phyloP scores from a whole-genome alignment of 1,140 invertebrate genomes.

The Glossosoma conforme region DNA sequence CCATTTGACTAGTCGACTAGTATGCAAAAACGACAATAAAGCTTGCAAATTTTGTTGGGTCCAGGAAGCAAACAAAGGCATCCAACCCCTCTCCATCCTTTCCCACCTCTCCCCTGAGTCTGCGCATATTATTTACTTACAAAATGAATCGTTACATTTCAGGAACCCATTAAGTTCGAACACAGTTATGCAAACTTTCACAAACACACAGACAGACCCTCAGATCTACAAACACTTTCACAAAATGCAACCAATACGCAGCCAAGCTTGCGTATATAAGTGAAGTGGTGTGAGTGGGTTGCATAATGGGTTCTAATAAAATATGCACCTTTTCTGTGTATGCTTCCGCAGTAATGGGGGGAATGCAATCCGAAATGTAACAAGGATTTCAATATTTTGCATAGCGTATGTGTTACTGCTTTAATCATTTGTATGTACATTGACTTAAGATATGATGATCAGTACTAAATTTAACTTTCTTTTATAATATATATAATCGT shows the following conservation, averaged over 20 bases:
- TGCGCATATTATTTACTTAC: too few species aligned
- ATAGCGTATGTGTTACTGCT: too few species aligned
- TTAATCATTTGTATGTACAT: too few species aligned
- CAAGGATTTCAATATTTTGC: too few species aligned
- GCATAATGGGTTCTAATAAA: slow-evolving; percentile 19
- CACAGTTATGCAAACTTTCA: slow-evolving; percentile 21
- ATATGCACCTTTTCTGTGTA: slow-evolving; percentile 21
- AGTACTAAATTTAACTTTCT: too few species aligned
- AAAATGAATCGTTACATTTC: slow-evolving; percentile 11
- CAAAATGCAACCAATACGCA: neutral
- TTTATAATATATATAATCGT: too few species aligned
- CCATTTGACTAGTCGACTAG: slow-evolving; percentile 20
- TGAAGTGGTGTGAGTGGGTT: slow-evolving; percentile 2
- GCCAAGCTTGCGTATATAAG: neutral
- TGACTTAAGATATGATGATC: too few species aligned
- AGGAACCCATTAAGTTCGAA: slow-evolving; percentile 11
- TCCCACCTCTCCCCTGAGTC: slow-evolving; percentile 2
- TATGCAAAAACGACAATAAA: slow-evolving; percentile 24
- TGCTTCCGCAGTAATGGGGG: slow-evolving; percentile 13
- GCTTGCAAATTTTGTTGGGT: slow-evolving; percentile 12
- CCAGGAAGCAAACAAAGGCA: slow-evolving; percentile 7
- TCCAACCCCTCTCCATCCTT: slow-evolving; percentile 2
- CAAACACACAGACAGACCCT: slow-evolving; percentile 1
- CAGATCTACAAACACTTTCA: neutral
- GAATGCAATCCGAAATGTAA: too few species aligned